Base-by-base conservation (phyloP, 2,888 invertebrate genomes). In the Acleris laterana region DNA sequence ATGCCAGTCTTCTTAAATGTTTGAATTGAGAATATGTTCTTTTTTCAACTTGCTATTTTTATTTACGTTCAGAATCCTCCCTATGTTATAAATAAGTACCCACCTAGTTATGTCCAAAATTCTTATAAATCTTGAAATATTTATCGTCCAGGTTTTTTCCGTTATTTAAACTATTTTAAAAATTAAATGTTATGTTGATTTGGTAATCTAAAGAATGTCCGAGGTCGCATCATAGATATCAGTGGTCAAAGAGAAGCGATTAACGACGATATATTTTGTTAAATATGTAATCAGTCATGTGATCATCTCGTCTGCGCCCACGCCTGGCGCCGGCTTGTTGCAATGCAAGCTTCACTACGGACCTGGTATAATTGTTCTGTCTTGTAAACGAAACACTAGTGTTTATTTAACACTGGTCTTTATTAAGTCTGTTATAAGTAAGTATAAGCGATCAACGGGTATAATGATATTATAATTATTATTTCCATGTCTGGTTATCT, bases 271-370 rank as follows among this genome's bases (percentile, higher is more conserved):
- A 87, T 85, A 85, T 86, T 87, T 88, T 87, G 80, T 87, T 87
- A 89, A 89, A 89, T 85, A 84, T 81, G 82, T 88, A 90, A 90
- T 90, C 90, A 88, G 89, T 90, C 90, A 90, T 86, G 76, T 82
- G 85, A 83, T 86, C 87, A 88, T 89, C 87, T 82, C 78, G 74
- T 77, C 74, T 73, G 78, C 70, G 77, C 90, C 89, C 84, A 89
- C 90, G 87, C 88, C 74, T 79, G 85, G 87, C 88, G 88, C 88
- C 87, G 62, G 71, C 72, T 70, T 79, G 79, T 74, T 71, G 79
- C 75, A 80, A 81, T 75, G 71, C 55, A 60, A 66, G 56, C 69
- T 65, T 62, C 49, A 57, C 65, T 66, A 49, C 20, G 55, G 57
- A 61, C 64, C 55, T 64, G 51, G 48, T 66, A 57, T 38, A 38